A percentile compares a stretch with the other conserved stretches of the same genome.
Evolutionary conservation across 2,888 invertebrate species (phyloP).

Genomic region (Xiphydria camelus): DNA sequence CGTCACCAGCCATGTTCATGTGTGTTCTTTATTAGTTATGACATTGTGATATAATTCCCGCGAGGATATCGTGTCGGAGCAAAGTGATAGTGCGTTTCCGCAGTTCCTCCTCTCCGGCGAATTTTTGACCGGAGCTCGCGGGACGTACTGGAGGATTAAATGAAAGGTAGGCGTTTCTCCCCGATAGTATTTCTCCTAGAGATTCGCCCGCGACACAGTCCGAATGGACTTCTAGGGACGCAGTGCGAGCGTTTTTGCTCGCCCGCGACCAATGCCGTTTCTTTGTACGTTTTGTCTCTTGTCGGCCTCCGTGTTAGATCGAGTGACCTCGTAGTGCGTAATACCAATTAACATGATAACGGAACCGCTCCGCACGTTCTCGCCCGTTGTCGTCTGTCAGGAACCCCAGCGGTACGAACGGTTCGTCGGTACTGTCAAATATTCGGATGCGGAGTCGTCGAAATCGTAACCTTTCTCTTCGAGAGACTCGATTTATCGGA

Average conservation of each 20-base stretch:
- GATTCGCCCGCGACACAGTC: no score
- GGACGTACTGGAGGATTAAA: conserved; percentile 31
- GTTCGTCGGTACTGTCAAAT: neutral
- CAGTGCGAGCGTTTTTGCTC: no score
- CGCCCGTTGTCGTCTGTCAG: conserved; percentile 11
- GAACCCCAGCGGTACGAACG: conserved; percentile 22
- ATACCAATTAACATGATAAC: conserved; percentile 31
- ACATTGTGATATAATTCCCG: conserved; percentile 39
- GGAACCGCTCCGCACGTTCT: conserved; percentile 19
- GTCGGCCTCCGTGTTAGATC: conserved; percentile 2
- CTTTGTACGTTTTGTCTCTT: neutral
- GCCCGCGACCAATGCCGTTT: no score
- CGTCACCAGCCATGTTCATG: conserved; percentile 41
- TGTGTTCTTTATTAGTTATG: conserved; percentile 44
- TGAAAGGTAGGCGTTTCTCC: conserved; percentile 40
- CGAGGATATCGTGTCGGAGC: conserved; percentile 6
- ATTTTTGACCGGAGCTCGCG: conserved; percentile 4
- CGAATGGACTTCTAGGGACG: no score
- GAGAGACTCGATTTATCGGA: no score
- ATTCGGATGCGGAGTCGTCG: neutral
- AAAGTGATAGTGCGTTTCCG: conserved; percentile 3
- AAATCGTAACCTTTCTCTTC: no score
- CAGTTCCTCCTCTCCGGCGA: conserved; percentile 12
- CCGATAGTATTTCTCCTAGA: neutral
- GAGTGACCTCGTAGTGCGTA: conserved; percentile 20